phyloP scores from a whole-genome alignment of 1,140 invertebrate genomes.

The Leptinotarsa lineolata region DNA sequence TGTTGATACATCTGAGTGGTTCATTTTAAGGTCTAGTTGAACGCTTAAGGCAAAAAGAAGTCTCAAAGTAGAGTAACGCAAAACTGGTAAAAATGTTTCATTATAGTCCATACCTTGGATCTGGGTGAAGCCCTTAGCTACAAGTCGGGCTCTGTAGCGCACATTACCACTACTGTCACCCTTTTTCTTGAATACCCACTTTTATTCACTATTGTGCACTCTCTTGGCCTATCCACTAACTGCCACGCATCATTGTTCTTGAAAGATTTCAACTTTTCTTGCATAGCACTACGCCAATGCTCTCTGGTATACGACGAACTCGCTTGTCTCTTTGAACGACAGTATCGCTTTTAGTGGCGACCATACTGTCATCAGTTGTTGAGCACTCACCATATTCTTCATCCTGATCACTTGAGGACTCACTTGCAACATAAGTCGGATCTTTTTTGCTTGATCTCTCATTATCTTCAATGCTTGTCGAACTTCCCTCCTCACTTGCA shows the following conservation, averaged over 20 bases:
- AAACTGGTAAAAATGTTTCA: constrained; percentile 51
- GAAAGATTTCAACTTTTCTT: constrained; percentile 43
- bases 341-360: not conserved
- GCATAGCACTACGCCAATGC: constrained; percentile 38
- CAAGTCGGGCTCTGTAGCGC: constrained; percentile 47
- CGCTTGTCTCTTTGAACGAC: no score
- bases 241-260: constrained; percentile 53
- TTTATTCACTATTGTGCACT: constrained; percentile 45
- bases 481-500: not conserved
- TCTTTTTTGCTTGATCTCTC: no score
- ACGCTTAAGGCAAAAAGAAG: constrained; percentile 31
- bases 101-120: constrained; percentile 51
- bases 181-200: constrained; percentile 56
- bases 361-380: not conserved
- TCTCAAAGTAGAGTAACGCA: constrained; percentile 42
- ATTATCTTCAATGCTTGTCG: no score
- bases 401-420: not conserved
- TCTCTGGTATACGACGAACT: not conserved
- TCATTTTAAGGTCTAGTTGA: constrained; percentile 25
- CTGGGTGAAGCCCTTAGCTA: constrained; percentile 54
- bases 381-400: not conserved
- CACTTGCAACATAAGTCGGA: not conserved
- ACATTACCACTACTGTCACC: constrained; percentile 47
- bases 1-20: constrained; percentile 49
- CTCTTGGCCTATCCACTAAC: constrained; percentile 40